Base-by-base conservation (phyloP, 2,888 invertebrate species). In the Anarsia innoxiella region DNA sequence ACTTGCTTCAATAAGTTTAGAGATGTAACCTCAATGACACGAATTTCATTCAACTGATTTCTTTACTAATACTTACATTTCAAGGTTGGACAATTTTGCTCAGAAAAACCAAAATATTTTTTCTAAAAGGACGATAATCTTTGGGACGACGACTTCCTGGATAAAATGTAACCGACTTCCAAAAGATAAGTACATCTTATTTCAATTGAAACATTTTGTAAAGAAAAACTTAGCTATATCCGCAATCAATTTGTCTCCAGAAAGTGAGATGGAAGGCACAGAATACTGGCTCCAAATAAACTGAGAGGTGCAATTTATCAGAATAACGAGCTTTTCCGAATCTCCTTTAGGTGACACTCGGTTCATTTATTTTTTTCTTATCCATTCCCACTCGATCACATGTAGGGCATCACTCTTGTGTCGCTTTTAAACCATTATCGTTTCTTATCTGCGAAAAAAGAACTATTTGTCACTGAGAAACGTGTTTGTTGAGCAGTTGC, bases 341-440 rank as follows among this genome's bases (percentile, higher is more conserved):
- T 78, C 76, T 76, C 75, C 63, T 71, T 70, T 73, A 62, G 70
- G 77, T 75, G 79, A 73, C 78, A 68, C 67, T 65, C 56, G 71
- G 73, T 77, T 78, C 80, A 80, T 80, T 79, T 79, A 73, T 79
- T 74, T 77, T 79, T 57, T 74, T 76, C 76, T 79, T 74, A 79
- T 74, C 77, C 76, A 63, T 74, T 77, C 65, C 66, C 63, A 59
- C 69, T 71, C 73, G 70, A 77, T 80, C 80, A 78, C 78, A 75
- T 73, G 71, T 72, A 53, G 63, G 64, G 65, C 67, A 72, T 77
- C 74, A 73, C 65, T 78, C 74, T 75, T 59, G 66, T 56, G 66
- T 65, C 62, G 61, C 59, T 54, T 67, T 75, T 72, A 70, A 72
- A 76, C 63, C 63, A 69, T 66, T 79, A 78, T 75, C 77, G 68